phyloP scores from a whole-genome alignment of 2,113 vertebrate species.

The Meles meles region DNA sequence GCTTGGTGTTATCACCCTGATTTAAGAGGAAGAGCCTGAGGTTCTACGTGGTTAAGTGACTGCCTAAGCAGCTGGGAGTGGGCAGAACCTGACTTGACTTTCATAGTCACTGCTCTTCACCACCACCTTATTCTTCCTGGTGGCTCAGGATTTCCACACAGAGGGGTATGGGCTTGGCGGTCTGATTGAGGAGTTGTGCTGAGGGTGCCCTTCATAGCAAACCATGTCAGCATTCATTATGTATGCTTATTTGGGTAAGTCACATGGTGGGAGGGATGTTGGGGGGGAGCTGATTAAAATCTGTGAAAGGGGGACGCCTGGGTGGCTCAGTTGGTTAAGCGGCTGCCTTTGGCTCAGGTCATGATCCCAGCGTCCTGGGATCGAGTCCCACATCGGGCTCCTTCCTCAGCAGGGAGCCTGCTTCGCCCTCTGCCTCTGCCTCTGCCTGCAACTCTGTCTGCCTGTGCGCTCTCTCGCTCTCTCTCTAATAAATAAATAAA shows the following conservation, averaged over 20 bases:
- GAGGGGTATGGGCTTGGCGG: neutral
- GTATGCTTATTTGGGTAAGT: neutral
- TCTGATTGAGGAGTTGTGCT: neutral
- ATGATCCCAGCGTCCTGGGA: no score
- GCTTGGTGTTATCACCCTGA: neutral
- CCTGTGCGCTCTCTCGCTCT: no score
- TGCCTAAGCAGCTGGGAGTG: neutral
- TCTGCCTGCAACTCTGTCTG: no score
- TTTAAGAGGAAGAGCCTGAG: neutral
- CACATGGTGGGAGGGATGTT: no score
- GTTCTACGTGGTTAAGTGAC: neutral
- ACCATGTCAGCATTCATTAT: rapidly evolving
- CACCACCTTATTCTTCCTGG: neutral
- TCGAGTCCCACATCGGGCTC: no score
- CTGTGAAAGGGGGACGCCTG: neutral
- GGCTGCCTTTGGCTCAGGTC: no score
- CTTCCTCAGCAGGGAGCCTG: no score
- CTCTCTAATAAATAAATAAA: no score
- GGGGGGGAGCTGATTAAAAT: neutral
- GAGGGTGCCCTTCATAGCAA: neutral
- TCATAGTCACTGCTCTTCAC: neutral
- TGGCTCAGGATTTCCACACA: no score
- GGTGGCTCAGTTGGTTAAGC: no score
- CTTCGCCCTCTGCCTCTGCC: no score
- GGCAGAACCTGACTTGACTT: neutral